A percentile compares a stretch with the other conserved stretches of the same genome.
Evolutionary conservation across 1,140 invertebrate genomes (phyloP).

Genomic region (Danaus melanippus): DNA sequence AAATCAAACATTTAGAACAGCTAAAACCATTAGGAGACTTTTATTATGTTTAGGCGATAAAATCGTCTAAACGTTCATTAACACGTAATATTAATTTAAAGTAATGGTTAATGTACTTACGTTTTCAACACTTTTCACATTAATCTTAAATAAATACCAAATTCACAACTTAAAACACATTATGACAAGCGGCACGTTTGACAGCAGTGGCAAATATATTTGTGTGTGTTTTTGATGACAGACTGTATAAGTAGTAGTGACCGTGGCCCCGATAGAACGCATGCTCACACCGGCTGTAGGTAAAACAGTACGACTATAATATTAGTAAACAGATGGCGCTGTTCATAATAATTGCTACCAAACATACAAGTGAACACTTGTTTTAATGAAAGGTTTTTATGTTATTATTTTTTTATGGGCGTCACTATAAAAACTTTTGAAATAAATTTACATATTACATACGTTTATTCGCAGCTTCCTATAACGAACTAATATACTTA

Average conservation of each 20-base stretch:
- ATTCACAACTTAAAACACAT: conserved; percentile 40
- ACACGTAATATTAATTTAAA: too few relatives aligned
- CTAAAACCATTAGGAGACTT: too few relatives aligned
- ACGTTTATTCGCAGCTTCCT: too few relatives aligned
- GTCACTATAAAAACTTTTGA: not conserved
- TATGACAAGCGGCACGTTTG: conserved; percentile 47
- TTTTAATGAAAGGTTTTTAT: conserved; percentile 4
- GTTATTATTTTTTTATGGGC: not conserved
- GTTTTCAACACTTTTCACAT: conserved; percentile 29
- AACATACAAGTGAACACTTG: not conserved
- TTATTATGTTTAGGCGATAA: too few relatives aligned
- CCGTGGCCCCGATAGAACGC: conserved; percentile 54
- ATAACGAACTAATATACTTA: too few relatives aligned
- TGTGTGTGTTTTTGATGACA: conserved; percentile 36
- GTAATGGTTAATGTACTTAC: conserved; percentile 34
- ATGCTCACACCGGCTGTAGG: conserved; percentile 40
- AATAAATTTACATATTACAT: not conserved
- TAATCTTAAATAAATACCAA: conserved; percentile 34
- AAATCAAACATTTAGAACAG: too few relatives aligned
- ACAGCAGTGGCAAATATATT: conserved; percentile 31
- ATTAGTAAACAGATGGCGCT: conserved; percentile 42
- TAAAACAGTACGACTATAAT: conserved; percentile 33
- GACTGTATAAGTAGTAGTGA: conserved; percentile 36
- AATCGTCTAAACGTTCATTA: too few relatives aligned
- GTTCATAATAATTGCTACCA: conserved; percentile 1